A percentile compares a stretch with the other conserved stretches of the same genome.
These are phyloP conservation scores for Chrysomela aeneicollis DNA, from an alignment of 2,888 invertebrate species.

Conservation along the genomic window DNA sequence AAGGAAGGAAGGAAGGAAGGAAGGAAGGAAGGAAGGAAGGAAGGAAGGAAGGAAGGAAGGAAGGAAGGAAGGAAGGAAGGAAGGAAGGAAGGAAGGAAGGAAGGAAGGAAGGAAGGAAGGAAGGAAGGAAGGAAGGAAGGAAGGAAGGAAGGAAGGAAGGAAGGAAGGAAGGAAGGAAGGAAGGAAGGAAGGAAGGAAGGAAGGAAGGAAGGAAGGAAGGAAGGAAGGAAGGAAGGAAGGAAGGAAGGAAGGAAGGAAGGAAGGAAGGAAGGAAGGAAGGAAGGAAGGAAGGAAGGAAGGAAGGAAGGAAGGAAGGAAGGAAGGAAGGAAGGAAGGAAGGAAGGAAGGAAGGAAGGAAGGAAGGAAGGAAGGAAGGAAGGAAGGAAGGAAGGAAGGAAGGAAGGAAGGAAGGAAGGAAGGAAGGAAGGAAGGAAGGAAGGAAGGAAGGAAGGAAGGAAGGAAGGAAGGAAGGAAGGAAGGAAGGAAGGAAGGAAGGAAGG, in stretches of 20 bases:
- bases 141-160: slow-evolving; percentile 1
- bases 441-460: neutral
- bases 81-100: neutral
- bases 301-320: neutral
- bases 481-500: neutral
- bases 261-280: neutral
- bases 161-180: neutral
- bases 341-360: neutral
- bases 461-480: neutral
- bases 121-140: neutral
- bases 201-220: neutral
- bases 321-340: neutral
- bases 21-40: no score
- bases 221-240: neutral
- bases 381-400: neutral
- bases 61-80: no score
- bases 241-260: neutral
- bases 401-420: neutral
- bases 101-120: neutral
- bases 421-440: neutral
- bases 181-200: slow-evolving; percentile 1
- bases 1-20: neutral
- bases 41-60: no score
- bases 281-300: neutral
- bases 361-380: neutral